Base-by-base conservation (phyloP, 2,888 invertebrate genomes). In the Sericinus montela region DNA sequence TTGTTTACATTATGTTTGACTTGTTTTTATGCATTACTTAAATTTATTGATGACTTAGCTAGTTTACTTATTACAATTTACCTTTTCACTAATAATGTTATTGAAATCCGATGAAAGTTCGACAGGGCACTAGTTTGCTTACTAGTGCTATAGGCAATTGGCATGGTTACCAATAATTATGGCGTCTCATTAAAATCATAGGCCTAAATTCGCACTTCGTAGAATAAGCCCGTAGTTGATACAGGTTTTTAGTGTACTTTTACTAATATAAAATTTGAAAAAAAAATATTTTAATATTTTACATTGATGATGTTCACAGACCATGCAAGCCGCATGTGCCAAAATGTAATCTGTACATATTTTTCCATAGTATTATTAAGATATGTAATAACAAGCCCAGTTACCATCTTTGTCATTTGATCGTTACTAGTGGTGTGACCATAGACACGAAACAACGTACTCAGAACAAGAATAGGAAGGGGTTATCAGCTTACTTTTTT, bases 171-270 rank as follows among this genome's bases (percentile, higher is more conserved):
- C 43, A 47, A 49, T 46, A 35, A 10, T 49, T 38, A 45, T 37
- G 14, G 35, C 41, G 45, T 59, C 23, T 47, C 44, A 53, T 45
- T 42, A 47, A n/a, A 68, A 68, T 59, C 67, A 80, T 80, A 84
- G 86, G 86, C 86, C 86, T 86, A 87, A 83, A 66, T 45, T 68
- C 71, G 75, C 72, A 65, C 65, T 65, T 68, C 68, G 63, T 63
- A 83, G 78, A 64, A 53, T 85, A 85, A 86, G 84, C 81, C 83
- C 81, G 80, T 85, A 85, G 82, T 71, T 75, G 53, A 75, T 77
- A 82, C 83, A 83, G 80, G 80, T 72, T 63, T n/a, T 69, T 78
- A 80, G 75, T 70, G 73, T 78, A 80, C 67, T 72, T 74, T 62
- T 51, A 56, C 43, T 58, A 60, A 61, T 69, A 67, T 70, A 68